Conservation (phyloP, 2,888 invertebrate species). For the Troilus luridus region DNA sequence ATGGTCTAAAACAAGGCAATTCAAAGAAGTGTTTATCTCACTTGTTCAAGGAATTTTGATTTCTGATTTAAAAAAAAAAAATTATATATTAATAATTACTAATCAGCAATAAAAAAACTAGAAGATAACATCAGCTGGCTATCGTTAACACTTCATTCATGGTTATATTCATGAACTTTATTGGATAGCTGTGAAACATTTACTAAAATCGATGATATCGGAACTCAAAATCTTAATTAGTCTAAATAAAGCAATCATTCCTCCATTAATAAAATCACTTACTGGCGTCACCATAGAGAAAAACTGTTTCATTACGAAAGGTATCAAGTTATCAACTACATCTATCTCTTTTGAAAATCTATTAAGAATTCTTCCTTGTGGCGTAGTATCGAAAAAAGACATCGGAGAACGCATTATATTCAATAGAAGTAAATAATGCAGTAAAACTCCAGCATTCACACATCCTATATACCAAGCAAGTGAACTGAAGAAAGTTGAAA, state of each 20-base stretch:
- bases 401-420: conserved; percentile 67
- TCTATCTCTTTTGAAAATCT: conserved; percentile 70
- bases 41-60: too few species aligned
- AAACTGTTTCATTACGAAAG: conserved; percentile 56
- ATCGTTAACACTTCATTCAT: too few species aligned
- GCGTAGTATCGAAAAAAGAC: conserved; percentile 70
- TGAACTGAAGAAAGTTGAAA: not conserved
- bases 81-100: too few species aligned
- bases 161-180: too few species aligned
- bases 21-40: too few species aligned
- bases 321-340: conserved; percentile 67
- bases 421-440: conserved; percentile 50
- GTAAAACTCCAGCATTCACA: conserved; percentile 53
- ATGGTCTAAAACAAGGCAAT: too few species aligned
- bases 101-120: too few species aligned
- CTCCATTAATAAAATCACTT: not conserved
- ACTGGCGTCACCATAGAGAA: conserved; percentile 74
- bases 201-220: too few species aligned
- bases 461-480: conserved; percentile 44
- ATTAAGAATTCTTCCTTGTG: conserved; percentile 69
- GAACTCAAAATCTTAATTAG: too few species aligned
- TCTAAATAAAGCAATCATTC: not conserved
- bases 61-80: too few species aligned
- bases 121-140: too few species aligned
- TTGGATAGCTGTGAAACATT: too few species aligned